Evolutionary conservation across 2,113 vertebrate species (phyloP).

Genomic region (Brachypteracias leptosomus): DNA sequence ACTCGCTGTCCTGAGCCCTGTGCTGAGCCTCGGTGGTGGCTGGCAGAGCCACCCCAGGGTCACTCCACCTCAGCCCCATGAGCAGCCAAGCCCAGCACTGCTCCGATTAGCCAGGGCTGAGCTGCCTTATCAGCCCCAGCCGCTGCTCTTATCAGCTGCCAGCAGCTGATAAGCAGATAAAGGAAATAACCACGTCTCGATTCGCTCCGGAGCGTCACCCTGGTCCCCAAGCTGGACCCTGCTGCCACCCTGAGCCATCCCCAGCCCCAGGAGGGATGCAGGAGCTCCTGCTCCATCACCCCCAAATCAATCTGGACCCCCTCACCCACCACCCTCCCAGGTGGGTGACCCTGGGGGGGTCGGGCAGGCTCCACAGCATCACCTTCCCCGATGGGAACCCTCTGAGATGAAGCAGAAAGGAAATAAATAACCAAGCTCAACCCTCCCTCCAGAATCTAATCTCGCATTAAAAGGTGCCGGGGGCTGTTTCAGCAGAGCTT

Average conservation of each 20-base stretch:
- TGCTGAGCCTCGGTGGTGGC: not conserved
- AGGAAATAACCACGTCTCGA: not conserved
- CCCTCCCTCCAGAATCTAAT: constrained; percentile 37
- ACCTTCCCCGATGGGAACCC: not conserved
- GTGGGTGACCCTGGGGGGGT: not conserved
- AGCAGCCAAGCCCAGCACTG: fast-evolving
- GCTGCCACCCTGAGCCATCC: not conserved
- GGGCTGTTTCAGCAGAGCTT: constrained; percentile 44
- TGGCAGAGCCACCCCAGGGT: not conserved
- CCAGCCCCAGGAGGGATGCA: not conserved
- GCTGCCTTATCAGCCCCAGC: not conserved
- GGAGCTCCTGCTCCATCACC: not conserved
- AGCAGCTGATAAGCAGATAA: not conserved
- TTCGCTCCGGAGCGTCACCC: fast-evolving
- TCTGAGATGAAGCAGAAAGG: not conserved
- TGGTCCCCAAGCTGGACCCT: fast-evolving
- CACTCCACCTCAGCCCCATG: fast-evolving
- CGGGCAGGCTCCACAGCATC: not conserved
- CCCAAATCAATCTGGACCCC: not conserved
- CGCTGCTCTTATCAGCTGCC: not conserved
- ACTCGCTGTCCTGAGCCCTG: not conserved
- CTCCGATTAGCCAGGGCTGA: not conserved
- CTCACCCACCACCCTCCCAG: not conserved
- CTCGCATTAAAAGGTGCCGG: constrained; percentile 19
- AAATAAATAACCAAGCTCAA: constrained; percentile 27